Evolutionary conservation across 2,888 invertebrate species (phyloP).

Genomic region (Polymixis lichenea): DNA sequence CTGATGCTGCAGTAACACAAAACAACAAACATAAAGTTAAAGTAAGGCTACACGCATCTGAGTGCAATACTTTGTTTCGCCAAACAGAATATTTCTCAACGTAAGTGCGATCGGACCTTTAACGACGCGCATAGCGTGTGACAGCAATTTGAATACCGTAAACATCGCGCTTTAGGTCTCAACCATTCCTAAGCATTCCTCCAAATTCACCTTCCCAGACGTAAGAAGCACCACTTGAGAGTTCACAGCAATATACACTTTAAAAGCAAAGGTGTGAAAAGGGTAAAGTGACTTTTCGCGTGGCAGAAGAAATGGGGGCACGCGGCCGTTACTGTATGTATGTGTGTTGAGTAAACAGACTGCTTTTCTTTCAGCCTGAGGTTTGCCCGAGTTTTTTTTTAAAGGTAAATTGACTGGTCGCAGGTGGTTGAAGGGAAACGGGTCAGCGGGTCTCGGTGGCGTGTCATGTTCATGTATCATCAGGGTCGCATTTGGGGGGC

Average conservation of each 20-base stretch:
- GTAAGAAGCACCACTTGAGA: conserved; percentile 67
- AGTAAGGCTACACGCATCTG: conserved; percentile 16
- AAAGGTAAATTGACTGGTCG: conserved; percentile 89
- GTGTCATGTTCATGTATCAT: conserved; percentile 89
- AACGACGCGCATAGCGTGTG: conserved; percentile 75
- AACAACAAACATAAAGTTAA: conserved; percentile 16
- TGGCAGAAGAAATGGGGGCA: conserved; percentile 83
- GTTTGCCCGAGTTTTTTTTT: conserved; percentile 87
- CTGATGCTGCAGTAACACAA: conserved; percentile 8
- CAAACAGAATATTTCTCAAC: conserved; percentile 36
- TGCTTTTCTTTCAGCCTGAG: conserved; percentile 85
- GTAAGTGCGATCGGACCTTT: conserved; percentile 59
- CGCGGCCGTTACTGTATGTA: conserved; percentile 81
- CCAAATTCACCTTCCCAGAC: conserved; percentile 70
- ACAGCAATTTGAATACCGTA: conserved; percentile 87
- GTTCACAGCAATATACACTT: conserved; percentile 78
- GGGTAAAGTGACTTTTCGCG: conserved; percentile 76
- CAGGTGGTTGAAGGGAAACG: conserved; percentile 86
- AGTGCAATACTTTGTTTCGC: conserved; percentile 40
- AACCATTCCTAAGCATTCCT: conserved; percentile 83
- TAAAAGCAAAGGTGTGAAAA: conserved; percentile 81
- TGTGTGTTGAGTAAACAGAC: conserved; percentile 88
- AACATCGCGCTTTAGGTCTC: conserved; percentile 83
- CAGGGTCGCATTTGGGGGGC: conserved; percentile 75
- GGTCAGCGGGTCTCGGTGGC: conserved; percentile 87